phyloP scores from a whole-genome alignment of 2,797 vertebrate species.

The Dicrostonyx torquatus region DNA sequence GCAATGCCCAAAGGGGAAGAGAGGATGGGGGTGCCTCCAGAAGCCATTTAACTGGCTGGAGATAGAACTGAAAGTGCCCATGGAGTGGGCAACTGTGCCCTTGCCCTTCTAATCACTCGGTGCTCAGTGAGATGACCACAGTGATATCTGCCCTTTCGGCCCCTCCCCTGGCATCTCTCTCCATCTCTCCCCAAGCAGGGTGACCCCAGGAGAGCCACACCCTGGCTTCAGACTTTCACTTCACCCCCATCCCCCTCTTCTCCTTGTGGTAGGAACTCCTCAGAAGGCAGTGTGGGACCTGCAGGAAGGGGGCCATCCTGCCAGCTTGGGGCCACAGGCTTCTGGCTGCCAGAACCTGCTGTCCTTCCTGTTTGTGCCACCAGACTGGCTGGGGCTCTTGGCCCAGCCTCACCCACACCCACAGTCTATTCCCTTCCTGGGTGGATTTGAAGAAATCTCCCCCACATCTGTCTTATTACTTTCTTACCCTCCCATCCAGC shows the following conservation, averaged over 20 bases:
- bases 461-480: rapidly evolving
- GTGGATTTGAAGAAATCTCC: not conserved
- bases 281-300: not conserved
- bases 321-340: not conserved
- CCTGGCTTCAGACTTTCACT: not conserved
- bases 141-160: not conserved
- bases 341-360: not conserved
- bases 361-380: constrained; percentile 75
- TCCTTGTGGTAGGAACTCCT: not conserved
- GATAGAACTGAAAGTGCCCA: not conserved
- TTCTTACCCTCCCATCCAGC: not conserved
- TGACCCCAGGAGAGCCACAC: not conserved
- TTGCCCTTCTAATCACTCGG: rapidly evolving
- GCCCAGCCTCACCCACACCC: not conserved
- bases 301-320: constrained; percentile 12
- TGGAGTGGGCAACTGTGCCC: rapidly evolving
- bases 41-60: rapidly evolving
- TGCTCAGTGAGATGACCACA: rapidly evolving
- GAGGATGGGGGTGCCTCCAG: rapidly evolving
- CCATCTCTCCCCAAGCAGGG: no score
- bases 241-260: not conserved
- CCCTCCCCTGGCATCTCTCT: not conserved
- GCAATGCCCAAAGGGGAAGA: not conserved
- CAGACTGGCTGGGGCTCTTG: not conserved
- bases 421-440: constrained; percentile 28